Percentiles rank a stretch among this genome's conserved stretches.
phyloP scores from a whole-genome alignment of 2,113 vertebrate species.

The Phyllostomus hastatus region DNA sequence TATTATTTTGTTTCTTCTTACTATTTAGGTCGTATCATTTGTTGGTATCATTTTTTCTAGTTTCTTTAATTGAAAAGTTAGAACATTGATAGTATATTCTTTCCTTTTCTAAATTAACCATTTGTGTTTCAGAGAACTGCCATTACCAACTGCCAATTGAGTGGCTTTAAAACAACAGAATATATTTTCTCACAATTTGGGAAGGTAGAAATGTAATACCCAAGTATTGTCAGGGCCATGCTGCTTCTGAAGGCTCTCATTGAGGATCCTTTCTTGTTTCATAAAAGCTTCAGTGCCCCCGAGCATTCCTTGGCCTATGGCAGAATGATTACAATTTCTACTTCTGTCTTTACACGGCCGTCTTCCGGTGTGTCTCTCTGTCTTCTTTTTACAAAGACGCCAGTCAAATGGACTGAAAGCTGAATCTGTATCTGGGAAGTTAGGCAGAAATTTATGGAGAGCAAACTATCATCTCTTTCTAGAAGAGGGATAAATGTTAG shows the following conservation, averaged over 20 bases:
- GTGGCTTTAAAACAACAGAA: background rate
- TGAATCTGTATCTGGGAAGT: background rate
- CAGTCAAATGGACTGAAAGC: background rate
- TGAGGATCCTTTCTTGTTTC: too few relatives aligned
- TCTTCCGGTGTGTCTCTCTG: background rate
- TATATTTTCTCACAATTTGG: background rate
- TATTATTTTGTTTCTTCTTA: background rate
- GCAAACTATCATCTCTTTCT: background rate
- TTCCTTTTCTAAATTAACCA: background rate
- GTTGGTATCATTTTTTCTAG: background rate
- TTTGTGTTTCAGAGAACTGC: background rate
- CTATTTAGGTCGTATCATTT: background rate
- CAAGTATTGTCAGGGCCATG: background rate
- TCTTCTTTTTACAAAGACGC: background rate
- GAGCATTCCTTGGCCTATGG: background rate
- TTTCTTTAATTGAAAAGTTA: background rate
- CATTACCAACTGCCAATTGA: background rate
- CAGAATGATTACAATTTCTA: background rate
- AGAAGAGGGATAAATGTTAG: too few relatives aligned
- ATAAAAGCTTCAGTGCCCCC: background rate
- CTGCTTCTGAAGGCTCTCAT: background rate
- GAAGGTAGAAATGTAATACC: background rate
- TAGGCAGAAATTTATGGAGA: background rate
- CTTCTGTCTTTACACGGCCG: background rate
- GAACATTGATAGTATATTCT: background rate